phyloP scores from a whole-genome alignment of 2,113 vertebrate species.

The Oxyruncus cristatus region DNA sequence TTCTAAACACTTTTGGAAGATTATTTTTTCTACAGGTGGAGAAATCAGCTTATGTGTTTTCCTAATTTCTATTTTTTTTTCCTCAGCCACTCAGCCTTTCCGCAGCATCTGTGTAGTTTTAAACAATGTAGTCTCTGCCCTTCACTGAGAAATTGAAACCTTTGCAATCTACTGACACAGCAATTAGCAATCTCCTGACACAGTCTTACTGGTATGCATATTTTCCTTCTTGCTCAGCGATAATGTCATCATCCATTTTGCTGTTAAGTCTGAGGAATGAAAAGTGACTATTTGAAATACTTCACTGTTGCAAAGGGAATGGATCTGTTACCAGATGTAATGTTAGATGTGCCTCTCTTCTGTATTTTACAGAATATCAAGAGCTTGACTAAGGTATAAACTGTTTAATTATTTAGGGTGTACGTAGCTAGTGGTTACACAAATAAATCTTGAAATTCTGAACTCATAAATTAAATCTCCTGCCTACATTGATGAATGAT shows the following conservation, averaged over 20 bases:
- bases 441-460: background rate
- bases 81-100: background rate
- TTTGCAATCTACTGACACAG: background rate
- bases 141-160: constrained; percentile 5
- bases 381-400: background rate
- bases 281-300: constrained; percentile 14
- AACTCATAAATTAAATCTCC: background rate
- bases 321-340: constrained; percentile 15
- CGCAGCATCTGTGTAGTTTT: background rate
- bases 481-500: background rate
- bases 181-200: constrained; percentile 20
- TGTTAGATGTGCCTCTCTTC: background rate
- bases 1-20: background rate
- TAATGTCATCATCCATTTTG: constrained; percentile 35
- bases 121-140: background rate
- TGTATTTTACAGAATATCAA: background rate
- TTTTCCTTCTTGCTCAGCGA: background rate
- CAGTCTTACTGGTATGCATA: constrained; percentile 29
- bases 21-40: background rate
- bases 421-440: background rate
- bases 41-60: background rate
- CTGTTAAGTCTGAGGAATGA: constrained; percentile 2
- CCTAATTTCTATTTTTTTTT: background rate
- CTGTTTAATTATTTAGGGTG: background rate
- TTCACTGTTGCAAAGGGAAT: background rate